Base-by-base conservation (phyloP, 2,888 invertebrate genomes). In the Chydorus sphaericus region DNA sequence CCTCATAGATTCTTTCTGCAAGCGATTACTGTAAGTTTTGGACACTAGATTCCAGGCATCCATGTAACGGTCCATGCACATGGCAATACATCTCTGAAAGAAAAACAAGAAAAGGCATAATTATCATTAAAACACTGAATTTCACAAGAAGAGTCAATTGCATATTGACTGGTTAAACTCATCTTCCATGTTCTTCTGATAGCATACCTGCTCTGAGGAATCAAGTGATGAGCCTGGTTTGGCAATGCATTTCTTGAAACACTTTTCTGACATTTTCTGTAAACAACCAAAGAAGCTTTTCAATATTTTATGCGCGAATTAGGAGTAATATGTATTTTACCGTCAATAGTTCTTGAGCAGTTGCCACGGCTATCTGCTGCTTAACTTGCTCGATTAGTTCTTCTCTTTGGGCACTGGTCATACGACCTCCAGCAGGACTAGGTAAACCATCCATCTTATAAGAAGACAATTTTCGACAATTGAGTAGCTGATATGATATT, bases 41-140 rank as follows among this genome's bases (percentile, higher is more conserved):
- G 91, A 89, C 11, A 96, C 90, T 55, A 92, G 73, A 71, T 92
- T 90, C 85, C 89, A 93, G 3, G 92, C 81, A 67, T 97, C 96
- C 87, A 94, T 89, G 75, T 90, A 97, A 66, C 96, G 78, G 71
- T 96, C 96, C 93, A 94, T 93, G 70, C 96, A 96, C 88, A 93
- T 92, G 1, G 91, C 88, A 63, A 96, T 79, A 69, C 94, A 96
- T 81, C 91, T 93, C 82, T 94, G 82, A 52, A 76, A 77, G 59
- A 61, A 57, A 61, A 57, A 60, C 53, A 23, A 49, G 49, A 36
- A 16, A 57, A 52, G 36, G 11, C 33, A 38, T 44, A 48, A 53
- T 36, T 44, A 53, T 57, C 16, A 57, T 30, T 28, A 14, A 57
- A 48, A n/a, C n/a, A n/a, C n/a, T n/a, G n/a, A n/a, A n/a, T n/a